Evolutionary conservation across 2,888 invertebrate species (phyloP), one percentile per base, ranked within the genome.

Genomic region (Entomobrya multifasciata): DNA sequence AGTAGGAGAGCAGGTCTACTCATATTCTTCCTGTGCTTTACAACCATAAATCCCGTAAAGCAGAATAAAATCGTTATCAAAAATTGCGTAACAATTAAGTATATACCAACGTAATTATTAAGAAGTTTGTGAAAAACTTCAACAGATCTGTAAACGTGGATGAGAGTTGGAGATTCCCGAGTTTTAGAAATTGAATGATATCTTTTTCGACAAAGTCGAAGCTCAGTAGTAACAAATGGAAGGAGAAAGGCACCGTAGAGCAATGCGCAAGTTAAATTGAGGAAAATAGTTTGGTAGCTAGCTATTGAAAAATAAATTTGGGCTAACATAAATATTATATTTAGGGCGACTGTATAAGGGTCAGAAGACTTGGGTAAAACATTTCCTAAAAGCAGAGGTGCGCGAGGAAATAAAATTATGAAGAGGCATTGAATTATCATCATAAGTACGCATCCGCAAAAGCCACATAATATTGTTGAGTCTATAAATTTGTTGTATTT

Each of bases 401-500:
- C 60, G 11, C 60, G 27, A 13, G 60, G 60, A 27, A 62, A 62
- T 30, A 11, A 62, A 30, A 30, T 5, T 1, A 62, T 62, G 15
- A 62, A 62, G 6, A 62, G 15, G 13, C 8, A 17, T 27, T 62
- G 60, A 27, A 62, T n/a, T 0, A 10, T 30, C 60, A 27, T 27
- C 0, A 62, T 5, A 15, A 62, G 30, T 4, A 62, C 15, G 1
- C 13, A 15, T 11, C 25, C 15, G 6, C 60, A 10, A 27, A 62
- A 62, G 13, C 27, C 15, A n/a, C 27, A 6, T 5, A 62, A 13
- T 13, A 62, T 30, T 0, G 27, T 15, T 0, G 60, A 27, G 27
- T 62, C 60, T 15, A 62, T 15, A 27, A 62, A 62, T n/a, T 62
- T 62, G 27, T 62, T 62, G n/a, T 62, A 62, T 62, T 27, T 6